These are phyloP conservation scores for Sebastes trivittatus DNA, from an alignment of 2,797 vertebrate genomes.

Conservation along the genomic window DNA sequence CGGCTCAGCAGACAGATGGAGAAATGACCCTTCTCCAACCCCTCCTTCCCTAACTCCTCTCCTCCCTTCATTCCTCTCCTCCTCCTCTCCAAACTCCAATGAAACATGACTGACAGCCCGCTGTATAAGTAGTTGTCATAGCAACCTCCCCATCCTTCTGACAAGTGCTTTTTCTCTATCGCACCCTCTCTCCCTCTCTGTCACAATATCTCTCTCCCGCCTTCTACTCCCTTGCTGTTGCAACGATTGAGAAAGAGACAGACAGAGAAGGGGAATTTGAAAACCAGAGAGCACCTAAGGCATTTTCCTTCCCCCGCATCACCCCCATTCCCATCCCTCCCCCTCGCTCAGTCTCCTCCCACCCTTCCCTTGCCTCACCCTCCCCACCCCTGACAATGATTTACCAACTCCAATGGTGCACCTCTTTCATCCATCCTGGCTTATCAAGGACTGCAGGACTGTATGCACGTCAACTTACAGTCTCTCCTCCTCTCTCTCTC, in stretches of 20 bases:
- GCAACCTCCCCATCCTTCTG: conserved; percentile 82
- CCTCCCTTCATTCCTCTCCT: conserved; percentile 54
- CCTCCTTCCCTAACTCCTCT: conserved; percentile 57
- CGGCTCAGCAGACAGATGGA: conserved; percentile 77
- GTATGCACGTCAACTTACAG: conserved; percentile 67
- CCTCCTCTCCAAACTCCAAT: conserved; percentile 69
- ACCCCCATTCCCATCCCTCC: conserved; percentile 3
- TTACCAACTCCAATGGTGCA: conserved; percentile 70
- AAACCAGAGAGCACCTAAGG: conserved; percentile 58
- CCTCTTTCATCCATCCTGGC: conserved; percentile 67
- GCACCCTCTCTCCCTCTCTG: conserved; percentile 65
- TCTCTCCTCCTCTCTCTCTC: conserved; percentile 19
- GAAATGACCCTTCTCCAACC: conserved; percentile 74
- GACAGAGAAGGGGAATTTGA: conserved; percentile 49
- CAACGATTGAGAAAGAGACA: conserved; percentile 53
- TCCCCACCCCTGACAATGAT: conserved; percentile 67
- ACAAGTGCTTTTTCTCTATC: conserved; percentile 66
- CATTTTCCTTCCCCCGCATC: conserved; percentile 33
- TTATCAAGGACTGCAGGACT: conserved; percentile 77
- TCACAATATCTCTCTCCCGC: conserved; percentile 55
- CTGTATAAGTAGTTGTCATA: conserved; percentile 87
- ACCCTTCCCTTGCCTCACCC: conserved; percentile 28
- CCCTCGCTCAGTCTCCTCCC: conserved; percentile 24
- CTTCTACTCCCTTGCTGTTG: conserved; percentile 46
- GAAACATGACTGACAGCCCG: conserved; percentile 82